These are phyloP conservation scores for Malacoctenus gilli DNA, from an alignment of 2,797 vertebrate genomes.

Conservation along the genomic window DNA sequence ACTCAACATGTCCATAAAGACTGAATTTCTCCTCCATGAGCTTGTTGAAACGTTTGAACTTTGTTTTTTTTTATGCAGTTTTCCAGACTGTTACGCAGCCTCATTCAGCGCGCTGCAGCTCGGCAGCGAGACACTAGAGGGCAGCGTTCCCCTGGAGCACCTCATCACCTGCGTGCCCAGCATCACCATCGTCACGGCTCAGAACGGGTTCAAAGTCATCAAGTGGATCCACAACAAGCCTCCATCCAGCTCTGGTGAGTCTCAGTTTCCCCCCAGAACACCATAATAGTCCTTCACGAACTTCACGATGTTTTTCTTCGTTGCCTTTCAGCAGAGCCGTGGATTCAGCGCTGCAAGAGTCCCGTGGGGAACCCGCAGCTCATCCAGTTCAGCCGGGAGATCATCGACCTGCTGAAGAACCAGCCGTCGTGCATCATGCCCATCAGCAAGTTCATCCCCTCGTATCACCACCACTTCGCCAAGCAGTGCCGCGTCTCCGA, in stretches of 20 bases:
- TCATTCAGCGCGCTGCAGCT: slow-evolving; percentile 86
- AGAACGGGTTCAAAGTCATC: slow-evolving; percentile 96
- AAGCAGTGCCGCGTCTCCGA: slow-evolving; percentile 98
- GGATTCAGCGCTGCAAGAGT: slow-evolving; percentile 95
- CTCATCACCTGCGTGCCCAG: slow-evolving; percentile 95
- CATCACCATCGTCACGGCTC: slow-evolving; percentile 91
- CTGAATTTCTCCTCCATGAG: no score
- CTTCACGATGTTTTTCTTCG: no score
- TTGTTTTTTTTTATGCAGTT: slow-evolving; percentile 75
- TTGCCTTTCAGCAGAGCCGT: slow-evolving; percentile 92
- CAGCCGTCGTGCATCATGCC: slow-evolving; percentile 91
- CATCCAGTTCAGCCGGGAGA: slow-evolving; percentile 96
- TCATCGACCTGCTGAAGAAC: slow-evolving; percentile 93
- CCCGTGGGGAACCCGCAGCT: slow-evolving; percentile 97
- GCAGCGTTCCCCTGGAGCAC: slow-evolving; percentile 93
- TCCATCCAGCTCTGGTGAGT: slow-evolving; percentile 85
- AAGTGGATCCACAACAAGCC: slow-evolving; percentile 99
- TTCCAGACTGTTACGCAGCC: slow-evolving; percentile 93
- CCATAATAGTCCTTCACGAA: no score
- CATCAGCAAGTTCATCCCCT: slow-evolving; percentile 94
- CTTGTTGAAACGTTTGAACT: neutral
- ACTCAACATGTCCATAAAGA: no score
- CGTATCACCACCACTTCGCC: slow-evolving; percentile 96
- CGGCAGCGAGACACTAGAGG: slow-evolving; percentile 81
- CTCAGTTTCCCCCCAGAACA: neutral